Evolutionary conservation across 2,113 vertebrate species (phyloP).

Genomic region (Ageneiosus marmoratus): DNA sequence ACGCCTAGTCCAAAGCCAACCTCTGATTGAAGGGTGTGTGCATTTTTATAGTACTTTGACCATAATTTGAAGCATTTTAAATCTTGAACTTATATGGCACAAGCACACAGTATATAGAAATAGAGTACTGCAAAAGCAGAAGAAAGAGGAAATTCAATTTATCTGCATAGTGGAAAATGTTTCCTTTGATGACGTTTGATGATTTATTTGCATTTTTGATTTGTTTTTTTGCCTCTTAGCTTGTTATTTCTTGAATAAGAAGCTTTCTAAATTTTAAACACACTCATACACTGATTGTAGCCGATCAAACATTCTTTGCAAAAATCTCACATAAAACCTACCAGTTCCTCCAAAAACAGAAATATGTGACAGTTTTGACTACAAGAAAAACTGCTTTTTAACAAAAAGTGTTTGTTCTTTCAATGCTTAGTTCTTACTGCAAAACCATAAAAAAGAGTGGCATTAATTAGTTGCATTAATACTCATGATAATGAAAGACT

Average conservation of each 20-base stretch:
- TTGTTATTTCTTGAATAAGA: not conserved
- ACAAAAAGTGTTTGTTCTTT: not conserved
- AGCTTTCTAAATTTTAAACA: not conserved
- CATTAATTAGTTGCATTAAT: not conserved
- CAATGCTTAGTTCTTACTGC: not conserved
- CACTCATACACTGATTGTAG: not conserved
- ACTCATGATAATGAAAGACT: not conserved
- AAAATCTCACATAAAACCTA: slow-evolving; percentile 16
- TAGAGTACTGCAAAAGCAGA: slow-evolving; percentile 1
- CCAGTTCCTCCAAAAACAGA: not conserved
- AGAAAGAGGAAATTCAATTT: not conserved
- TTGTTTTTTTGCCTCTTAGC: not conserved
- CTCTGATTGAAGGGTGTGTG: slow-evolving; percentile 37
- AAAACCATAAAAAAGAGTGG: not conserved
- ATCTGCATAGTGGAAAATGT: slow-evolving; percentile 8
- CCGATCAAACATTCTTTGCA: slow-evolving; percentile 9
- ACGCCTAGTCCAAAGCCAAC: not conserved
- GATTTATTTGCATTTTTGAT: no score
- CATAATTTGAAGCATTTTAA: slow-evolving; percentile 17
- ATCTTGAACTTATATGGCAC: slow-evolving; percentile 20
- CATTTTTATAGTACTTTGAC: slow-evolving; percentile 21
- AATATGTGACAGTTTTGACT: not conserved
- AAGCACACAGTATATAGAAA: not conserved
- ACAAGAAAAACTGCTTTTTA: not conserved
- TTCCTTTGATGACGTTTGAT: not conserved